phyloP scores from a whole-genome alignment of 2,797 vertebrate genomes.

The Enteromius argenteus region DNA sequence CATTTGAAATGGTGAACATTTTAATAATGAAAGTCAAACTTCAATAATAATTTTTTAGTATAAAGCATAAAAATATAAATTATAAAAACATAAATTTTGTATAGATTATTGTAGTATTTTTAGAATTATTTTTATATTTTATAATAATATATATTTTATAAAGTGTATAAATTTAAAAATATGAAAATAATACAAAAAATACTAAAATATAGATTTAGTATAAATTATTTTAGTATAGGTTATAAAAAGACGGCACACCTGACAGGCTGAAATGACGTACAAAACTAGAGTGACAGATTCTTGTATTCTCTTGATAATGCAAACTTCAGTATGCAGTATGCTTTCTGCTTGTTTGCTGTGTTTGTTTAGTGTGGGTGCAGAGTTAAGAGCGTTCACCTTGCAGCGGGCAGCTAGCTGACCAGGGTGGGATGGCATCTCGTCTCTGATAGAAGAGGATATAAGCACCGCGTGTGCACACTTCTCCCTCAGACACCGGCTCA shows the following conservation, averaged over 20 bases:
- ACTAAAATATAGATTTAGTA: too few relatives aligned
- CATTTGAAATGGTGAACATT: not conserved
- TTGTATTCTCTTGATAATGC: not conserved
- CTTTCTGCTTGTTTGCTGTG: not conserved
- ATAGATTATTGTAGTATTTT: too few relatives aligned
- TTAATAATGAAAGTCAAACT: not conserved
- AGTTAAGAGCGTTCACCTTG: conserved; percentile 76
- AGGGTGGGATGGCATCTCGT: conserved; percentile 83
- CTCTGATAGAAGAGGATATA: conserved; percentile 98
- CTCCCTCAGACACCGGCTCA: conserved; percentile 82
- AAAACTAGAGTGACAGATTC: not conserved
- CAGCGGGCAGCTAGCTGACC: conserved; percentile 86
- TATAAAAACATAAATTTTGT: too few relatives aligned
- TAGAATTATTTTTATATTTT: too few relatives aligned
- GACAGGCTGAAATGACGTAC: not conserved
- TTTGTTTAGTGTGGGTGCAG: not conserved
- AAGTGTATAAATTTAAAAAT: too few relatives aligned
- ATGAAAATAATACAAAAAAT: too few relatives aligned
- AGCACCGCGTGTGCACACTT: conserved; percentile 89
- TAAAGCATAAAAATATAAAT: too few relatives aligned
- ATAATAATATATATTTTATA: too few relatives aligned
- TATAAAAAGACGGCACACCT: not conserved
- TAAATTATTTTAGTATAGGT: too few relatives aligned
- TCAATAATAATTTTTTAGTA: too few relatives aligned
- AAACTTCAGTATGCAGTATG: not conserved